These are phyloP conservation scores for Neomorphus geoffroyi DNA, from an alignment of 2,797 vertebrate genomes.

Conservation along the genomic window DNA sequence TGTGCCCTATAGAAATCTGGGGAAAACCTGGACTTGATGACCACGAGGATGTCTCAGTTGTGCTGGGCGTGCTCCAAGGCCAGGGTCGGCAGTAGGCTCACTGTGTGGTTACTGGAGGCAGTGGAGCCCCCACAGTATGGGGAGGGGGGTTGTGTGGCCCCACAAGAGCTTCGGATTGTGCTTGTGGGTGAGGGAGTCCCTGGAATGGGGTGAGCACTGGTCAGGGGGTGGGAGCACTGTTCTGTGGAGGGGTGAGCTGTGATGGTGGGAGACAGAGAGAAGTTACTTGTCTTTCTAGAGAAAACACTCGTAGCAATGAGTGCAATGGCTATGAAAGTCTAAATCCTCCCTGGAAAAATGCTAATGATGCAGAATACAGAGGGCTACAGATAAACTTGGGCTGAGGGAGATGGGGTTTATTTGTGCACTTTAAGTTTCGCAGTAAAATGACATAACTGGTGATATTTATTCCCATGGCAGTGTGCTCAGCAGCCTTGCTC, in stretches of 20 bases:
- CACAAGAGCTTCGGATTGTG: neutral
- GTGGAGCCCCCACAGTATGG: neutral
- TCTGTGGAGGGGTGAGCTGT: neutral
- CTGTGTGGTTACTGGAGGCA: neutral
- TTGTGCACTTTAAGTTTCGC: neutral
- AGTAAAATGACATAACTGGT: neutral
- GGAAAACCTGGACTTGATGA: neutral
- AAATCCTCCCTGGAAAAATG: neutral
- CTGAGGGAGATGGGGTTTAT: neutral
- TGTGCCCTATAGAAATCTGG: neutral
- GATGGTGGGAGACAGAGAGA: neutral
- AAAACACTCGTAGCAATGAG: neutral
- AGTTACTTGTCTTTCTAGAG: neutral
- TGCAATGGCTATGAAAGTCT: rapidly evolving
- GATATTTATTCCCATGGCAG: neutral
- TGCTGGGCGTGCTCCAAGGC: neutral
- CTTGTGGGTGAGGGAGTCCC: neutral
- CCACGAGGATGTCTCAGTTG: neutral
- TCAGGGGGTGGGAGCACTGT: neutral
- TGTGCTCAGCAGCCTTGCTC: neutral
- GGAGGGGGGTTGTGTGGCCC: neutral
- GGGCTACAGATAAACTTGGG: neutral
- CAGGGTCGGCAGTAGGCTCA: neutral
- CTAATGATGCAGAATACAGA: neutral
- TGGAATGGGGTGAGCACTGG: neutral